Base-by-base conservation (phyloP, 2,797 vertebrate genomes). In the Phrynocephalus vlangalii region DNA sequence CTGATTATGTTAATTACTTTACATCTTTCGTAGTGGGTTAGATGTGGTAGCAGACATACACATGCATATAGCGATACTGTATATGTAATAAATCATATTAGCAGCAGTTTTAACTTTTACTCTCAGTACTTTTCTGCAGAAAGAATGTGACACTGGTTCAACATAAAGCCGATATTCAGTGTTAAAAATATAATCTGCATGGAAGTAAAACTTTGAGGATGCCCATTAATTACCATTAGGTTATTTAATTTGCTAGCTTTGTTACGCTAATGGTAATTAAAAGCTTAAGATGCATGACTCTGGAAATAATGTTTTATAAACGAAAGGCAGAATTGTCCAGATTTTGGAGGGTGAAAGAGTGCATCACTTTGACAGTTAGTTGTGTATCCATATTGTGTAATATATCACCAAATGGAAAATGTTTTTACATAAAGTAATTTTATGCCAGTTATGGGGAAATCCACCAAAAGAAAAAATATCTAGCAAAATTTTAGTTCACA, bases 1-100 rank as follows among this genome's bases (percentile, higher is more conserved):
- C 16, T 6, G 24, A 73, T 91, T 89, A 56, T 22, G 30, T 79
- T 87, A 10, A 24, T 78, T 66, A 70, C 38, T 83, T 18, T 38
- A 24, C 26, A 48, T 48, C 8, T 76, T 10, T 48, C 22, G 20
- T 24, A 26, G 3, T 30, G 48, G 16, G 15, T 0, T 79, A 20
- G 30, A 86, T 24, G 7, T 52, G 13, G 66, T 67, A 30, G 82
- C 48, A 2, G 0, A 26, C 76, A 5, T 76, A 5, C 82, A 68
- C 73, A 6, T 18, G 18, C 33, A 18, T 38, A 6, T 33, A 75
- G 15, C 13, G 11, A 85, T 60, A 44, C 38, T 44, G 38, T 44
- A 3, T 77, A 28, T 44, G 6, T 76, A 50, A 60, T 75, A 76
- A 67, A 33, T 1, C 22, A 81, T 38, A 10, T 81, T 66, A 26